Percentiles rank a stretch among this genome's conserved stretches.
Conservation (phyloP, 2,797 vertebrate genomes). For the Liasis olivaceus region DNA sequence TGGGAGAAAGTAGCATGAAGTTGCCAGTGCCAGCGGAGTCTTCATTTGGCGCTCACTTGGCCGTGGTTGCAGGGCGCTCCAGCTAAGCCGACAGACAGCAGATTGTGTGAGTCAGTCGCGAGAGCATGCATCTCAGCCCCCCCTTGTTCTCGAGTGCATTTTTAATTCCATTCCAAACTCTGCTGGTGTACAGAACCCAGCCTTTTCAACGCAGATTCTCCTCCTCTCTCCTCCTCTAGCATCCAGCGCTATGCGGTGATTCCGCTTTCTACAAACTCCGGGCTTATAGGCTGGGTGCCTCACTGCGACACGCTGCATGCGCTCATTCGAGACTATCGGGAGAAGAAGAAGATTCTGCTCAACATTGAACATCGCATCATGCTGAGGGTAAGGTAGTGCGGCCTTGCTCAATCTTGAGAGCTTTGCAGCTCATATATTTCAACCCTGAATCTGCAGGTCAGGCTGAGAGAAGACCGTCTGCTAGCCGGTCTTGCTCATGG, state of each 20-base stretch:
- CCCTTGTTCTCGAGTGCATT: not conserved
- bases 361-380: constrained; percentile 99
- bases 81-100: not conserved
- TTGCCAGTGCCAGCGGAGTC: not conserved
- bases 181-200: not conserved
- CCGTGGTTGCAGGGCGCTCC: not conserved
- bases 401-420: not conserved
- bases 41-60: not conserved
- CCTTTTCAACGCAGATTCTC: not conserved
- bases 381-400: constrained; percentile 82
- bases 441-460: too few species aligned
- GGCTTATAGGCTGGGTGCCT: constrained; percentile 98
- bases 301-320: constrained; percentile 98
- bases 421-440: not conserved
- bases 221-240: constrained; percentile 64
- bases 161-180: not conserved
- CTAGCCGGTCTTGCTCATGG: not conserved
- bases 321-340: constrained; percentile 96
- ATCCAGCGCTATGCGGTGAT: constrained; percentile 98
- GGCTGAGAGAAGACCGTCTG: not conserved
- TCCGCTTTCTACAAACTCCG: constrained; percentile 96
- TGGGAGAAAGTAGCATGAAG: not conserved
- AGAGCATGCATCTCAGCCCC: not conserved
- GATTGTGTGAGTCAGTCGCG: too few species aligned
- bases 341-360: constrained; percentile 98